A percentile compares a stretch with the other conserved stretches of the same genome.
Evolutionary conservation across 2,888 invertebrate genomes (phyloP).

Genomic region (Schizotus pectinicornis): DNA sequence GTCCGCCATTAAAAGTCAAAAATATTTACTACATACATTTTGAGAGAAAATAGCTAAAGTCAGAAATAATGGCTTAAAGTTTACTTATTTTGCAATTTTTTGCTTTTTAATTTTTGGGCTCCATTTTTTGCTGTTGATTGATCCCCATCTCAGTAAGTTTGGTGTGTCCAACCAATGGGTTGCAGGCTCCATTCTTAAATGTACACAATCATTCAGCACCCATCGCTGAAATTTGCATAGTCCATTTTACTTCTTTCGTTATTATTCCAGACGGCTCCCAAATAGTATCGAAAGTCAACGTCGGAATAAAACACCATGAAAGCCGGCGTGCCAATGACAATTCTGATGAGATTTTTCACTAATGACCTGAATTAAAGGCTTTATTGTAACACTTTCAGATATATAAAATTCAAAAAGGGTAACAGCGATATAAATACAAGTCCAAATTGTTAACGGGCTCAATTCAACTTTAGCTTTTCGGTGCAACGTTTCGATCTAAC

Average conservation of each 20-base stretch:
- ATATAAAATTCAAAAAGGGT: slow-evolving; percentile 31
- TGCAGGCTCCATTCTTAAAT: too few species aligned
- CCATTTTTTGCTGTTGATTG: too few species aligned
- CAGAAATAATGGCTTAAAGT: too few species aligned
- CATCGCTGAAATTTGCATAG: slow-evolving; percentile 4
- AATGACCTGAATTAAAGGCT: slow-evolving; percentile 29
- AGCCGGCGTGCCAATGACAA: slow-evolving; percentile 23
- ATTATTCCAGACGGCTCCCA: slow-evolving; percentile 20
- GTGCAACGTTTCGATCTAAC: neutral
- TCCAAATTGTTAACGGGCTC: neutral
- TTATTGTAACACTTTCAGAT: slow-evolving; percentile 33
- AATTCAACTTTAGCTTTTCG: too few species aligned
- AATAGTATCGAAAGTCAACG: slow-evolving; percentile 16
- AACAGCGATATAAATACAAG: slow-evolving; percentile 22
- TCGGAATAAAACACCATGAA: slow-evolving; percentile 2
- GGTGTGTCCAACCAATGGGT: too few species aligned
- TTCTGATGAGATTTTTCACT: slow-evolving; percentile 36
- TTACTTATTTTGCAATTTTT: too few species aligned
- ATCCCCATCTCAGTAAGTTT: too few species aligned
- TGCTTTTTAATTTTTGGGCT: too few species aligned
- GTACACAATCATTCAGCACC: too few species aligned
- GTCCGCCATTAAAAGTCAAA: too few species aligned
- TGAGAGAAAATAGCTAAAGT: too few species aligned
- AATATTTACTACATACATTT: too few species aligned
- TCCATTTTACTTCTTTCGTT: slow-evolving; percentile 10